These are phyloP conservation scores for Drosophila kepulauana DNA, from an alignment of 1,140 invertebrate genomes.

Conservation along the genomic window DNA sequence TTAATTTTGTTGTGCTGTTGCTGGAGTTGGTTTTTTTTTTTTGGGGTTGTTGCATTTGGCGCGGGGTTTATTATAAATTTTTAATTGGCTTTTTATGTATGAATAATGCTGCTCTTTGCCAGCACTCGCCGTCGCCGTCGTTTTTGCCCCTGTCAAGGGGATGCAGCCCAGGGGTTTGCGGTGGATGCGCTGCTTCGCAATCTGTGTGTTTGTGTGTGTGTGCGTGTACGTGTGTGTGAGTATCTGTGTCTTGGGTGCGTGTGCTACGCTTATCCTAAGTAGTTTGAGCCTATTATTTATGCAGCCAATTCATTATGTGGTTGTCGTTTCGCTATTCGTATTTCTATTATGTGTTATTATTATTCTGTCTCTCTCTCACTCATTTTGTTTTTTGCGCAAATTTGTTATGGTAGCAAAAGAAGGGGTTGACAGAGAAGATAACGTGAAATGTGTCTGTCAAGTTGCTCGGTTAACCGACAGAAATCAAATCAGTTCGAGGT, in stretches of 20 bases:
- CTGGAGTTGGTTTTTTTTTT: constrained; percentile 3
- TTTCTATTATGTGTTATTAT: constrained; percentile 31
- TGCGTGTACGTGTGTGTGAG: constrained; percentile 23
- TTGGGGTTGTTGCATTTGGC: constrained; percentile 68
- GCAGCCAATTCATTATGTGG: constrained; percentile 77
- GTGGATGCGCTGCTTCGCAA: constrained; percentile 15
- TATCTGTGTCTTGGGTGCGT: constrained; percentile 43
- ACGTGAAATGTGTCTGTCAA: constrained; percentile 28
- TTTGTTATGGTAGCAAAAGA: constrained; percentile 22
- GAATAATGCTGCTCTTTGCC: constrained; percentile 72
- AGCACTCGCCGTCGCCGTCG: constrained; percentile 5
- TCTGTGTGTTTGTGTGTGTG: neutral
- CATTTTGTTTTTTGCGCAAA: constrained; percentile 31
- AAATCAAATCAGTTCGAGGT: constrained; percentile 56
- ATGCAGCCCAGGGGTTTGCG: constrained; percentile 45
- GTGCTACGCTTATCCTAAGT: constrained; percentile 55
- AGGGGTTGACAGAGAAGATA: constrained; percentile 20
- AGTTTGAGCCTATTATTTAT: constrained; percentile 75
- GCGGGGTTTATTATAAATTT: constrained; percentile 82
- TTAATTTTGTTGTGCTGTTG: constrained; percentile 57
- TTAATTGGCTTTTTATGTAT: constrained; percentile 84
- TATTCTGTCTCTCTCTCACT: constrained; percentile 7
- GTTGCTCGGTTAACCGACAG: constrained; percentile 47
- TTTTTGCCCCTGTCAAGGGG: constrained; percentile 22
- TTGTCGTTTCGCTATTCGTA: constrained; percentile 39